phyloP scores from a whole-genome alignment of 92 coral and sea anemone species.

The Porites rus region DNA sequence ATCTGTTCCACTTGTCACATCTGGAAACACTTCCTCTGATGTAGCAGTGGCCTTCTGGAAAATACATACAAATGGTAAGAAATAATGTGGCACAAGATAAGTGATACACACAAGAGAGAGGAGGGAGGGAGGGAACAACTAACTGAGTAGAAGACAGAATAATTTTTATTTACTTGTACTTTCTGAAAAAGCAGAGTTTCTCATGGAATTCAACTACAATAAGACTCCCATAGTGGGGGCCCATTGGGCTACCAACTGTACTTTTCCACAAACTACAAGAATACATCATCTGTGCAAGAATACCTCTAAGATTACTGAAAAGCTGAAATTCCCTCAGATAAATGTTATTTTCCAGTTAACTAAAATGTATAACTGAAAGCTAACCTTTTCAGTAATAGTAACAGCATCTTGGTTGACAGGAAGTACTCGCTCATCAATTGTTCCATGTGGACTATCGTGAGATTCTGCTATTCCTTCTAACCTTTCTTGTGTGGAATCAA shows the following conservation, averaged over 20 bases:
- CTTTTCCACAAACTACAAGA: too few relatives aligned
- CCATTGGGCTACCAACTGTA: too few relatives aligned
- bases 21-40: conserved; percentile 24
- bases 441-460: conserved; percentile 81
- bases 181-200: too few relatives aligned
- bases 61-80: background rate
- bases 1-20: conserved; percentile 12
- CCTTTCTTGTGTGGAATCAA: conserved; percentile 62
- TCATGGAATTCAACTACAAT: too few relatives aligned
- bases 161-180: too few relatives aligned
- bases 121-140: background rate
- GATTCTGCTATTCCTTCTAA: conserved; percentile 67
- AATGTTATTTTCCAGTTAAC: too few relatives aligned
- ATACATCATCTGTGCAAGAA: too few relatives aligned
- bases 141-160: too few relatives aligned
- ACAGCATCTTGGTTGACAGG: conserved; percentile 14
- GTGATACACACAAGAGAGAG: background rate
- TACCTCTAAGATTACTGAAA: too few relatives aligned
- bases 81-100: background rate
- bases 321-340: too few relatives aligned
- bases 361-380: background rate
- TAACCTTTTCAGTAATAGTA: conserved; percentile 69
- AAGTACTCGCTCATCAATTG: conserved; percentile 71
- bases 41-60: conserved; percentile 12
- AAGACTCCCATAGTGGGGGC: too few relatives aligned